Conservation (phyloP, 2,888 invertebrate species). For the Erynnis tages region DNA sequence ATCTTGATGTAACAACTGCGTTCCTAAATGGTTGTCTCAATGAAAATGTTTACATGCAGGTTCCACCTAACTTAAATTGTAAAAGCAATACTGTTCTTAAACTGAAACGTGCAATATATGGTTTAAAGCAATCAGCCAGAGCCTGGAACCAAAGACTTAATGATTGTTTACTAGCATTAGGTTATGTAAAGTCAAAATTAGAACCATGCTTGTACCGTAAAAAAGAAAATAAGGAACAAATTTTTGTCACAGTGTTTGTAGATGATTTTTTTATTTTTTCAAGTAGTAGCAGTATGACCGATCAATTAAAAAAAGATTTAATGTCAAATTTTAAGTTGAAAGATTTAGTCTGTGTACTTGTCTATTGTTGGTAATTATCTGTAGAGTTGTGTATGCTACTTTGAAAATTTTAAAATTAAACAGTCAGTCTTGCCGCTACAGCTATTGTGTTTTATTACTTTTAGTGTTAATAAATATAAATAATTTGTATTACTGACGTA, state of each 20-base stretch:
- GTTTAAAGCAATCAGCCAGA: background rate
- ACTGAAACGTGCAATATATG: constrained; percentile 2
- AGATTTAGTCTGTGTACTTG: too few relatives aligned
- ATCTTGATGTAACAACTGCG: constrained; percentile 6
- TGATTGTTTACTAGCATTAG: background rate
- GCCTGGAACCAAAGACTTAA: constrained; percentile 2
- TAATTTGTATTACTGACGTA: too few relatives aligned
- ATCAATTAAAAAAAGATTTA: constrained; percentile 9
- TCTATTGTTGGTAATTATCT: too few relatives aligned
- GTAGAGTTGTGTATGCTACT: too few relatives aligned
- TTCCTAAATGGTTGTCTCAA: constrained; percentile 3
- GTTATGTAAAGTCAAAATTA: background rate
- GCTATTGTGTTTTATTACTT: too few relatives aligned
- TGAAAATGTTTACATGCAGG: background rate
- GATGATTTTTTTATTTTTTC: constrained; percentile 30
- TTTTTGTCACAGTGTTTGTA: constrained; percentile 20
- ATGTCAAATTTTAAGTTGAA: constrained; percentile 26
- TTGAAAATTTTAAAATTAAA: too few relatives aligned
- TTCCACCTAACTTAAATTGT: background rate
- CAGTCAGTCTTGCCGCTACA: too few relatives aligned
- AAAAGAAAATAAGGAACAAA: constrained; percentile 8
- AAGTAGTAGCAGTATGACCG: constrained; percentile 19
- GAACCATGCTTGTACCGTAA: constrained; percentile 23
- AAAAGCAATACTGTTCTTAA: background rate
- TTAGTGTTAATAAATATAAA: too few relatives aligned